Percentiles rank a stretch among this genome's conserved stretches.
phyloP scores from a whole-genome alignment of 2,113 vertebrate genomes.

The Pycnonotus jocosus region DNA sequence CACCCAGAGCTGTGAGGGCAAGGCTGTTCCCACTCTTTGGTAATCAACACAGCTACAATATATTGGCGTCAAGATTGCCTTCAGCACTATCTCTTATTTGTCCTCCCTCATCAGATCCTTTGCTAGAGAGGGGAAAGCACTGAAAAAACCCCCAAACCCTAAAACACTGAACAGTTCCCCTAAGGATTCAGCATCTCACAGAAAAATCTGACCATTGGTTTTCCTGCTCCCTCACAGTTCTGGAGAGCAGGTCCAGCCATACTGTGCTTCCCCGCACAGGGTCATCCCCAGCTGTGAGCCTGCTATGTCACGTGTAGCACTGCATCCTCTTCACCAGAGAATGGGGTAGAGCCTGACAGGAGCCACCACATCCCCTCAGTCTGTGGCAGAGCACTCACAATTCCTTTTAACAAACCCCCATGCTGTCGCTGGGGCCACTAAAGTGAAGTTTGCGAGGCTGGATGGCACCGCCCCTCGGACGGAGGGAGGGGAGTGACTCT shows the following conservation, averaged over 20 bases:
- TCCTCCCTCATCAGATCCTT: background rate
- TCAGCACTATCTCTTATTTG: background rate
- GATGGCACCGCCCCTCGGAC: fast-evolving
- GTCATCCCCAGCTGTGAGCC: background rate
- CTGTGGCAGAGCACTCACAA: fast-evolving
- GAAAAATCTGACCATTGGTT: background rate
- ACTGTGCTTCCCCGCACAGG: background rate
- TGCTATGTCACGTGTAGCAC: fast-evolving
- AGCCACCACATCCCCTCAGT: background rate
- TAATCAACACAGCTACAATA: background rate
- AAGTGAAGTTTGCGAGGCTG: background rate
- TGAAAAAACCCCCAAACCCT: fast-evolving
- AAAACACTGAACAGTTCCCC: background rate
- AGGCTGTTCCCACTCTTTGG: background rate
- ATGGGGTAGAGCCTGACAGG: background rate
- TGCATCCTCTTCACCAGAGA: background rate
- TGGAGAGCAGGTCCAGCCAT: background rate
- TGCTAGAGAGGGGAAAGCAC: background rate
- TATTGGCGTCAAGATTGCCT: background rate
- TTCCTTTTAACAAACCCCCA: background rate
- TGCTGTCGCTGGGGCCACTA: fast-evolving
- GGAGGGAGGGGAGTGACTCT: background rate
- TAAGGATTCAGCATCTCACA: background rate
- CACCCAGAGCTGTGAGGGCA: background rate
- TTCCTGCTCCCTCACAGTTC: background rate